Percentiles rank a stretch among this genome's conserved stretches.
Evolutionary conservation across 2,797 vertebrate species (phyloP).

Genomic region (Perodicticus potto): DNA sequence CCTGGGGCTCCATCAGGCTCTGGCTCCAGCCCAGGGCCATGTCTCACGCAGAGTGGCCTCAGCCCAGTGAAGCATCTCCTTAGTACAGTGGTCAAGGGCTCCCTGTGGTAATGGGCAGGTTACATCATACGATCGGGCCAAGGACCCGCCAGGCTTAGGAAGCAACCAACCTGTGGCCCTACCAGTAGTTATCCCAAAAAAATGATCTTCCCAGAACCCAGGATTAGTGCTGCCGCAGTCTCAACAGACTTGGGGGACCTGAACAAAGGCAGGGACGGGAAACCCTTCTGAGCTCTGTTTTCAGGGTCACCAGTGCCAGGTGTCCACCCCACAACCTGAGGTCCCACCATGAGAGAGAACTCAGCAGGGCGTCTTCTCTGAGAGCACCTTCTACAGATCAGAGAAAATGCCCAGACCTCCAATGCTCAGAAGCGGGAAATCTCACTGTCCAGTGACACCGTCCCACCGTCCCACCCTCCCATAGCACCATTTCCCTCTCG

Average conservation of each 20-base stretch:
- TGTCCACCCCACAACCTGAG: rapidly evolving
- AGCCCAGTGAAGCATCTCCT: neutral
- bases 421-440: neutral
- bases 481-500: neutral
- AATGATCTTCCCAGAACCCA: neutral
- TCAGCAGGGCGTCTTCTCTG: rapidly evolving
- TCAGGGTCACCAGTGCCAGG: rapidly evolving
- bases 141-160: neutral
- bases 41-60: neutral
- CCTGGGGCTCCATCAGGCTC: neutral
- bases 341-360: rapidly evolving
- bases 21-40: neutral
- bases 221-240: neutral
- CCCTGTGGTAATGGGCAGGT: neutral
- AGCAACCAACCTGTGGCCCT: neutral
- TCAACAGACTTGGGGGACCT: rapidly evolving
- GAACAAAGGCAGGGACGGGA: neutral
- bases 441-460: rapidly evolving
- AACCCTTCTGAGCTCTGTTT: rapidly evolving
- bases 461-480: rapidly evolving
- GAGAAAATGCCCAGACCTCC: rapidly evolving
- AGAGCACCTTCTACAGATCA: rapidly evolving
- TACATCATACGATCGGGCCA: rapidly evolving
- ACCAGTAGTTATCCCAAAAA: neutral
- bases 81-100: neutral